phyloP scores from a whole-genome alignment of 2,888 invertebrate genomes.

The Melieria picta region DNA sequence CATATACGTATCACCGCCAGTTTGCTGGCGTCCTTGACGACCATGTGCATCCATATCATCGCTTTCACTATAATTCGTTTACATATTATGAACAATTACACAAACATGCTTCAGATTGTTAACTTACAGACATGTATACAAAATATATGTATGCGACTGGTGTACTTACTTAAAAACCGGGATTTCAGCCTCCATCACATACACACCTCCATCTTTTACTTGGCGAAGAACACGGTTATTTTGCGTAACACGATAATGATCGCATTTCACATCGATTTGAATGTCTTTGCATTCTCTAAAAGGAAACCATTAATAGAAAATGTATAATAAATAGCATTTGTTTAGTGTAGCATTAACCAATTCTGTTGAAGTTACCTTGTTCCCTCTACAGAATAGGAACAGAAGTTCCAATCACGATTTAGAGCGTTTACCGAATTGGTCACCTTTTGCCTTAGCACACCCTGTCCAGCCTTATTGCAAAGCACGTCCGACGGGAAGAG shows the following conservation, averaged over 20 bases:
- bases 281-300: slow-evolving; percentile 89
- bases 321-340: too few species aligned
- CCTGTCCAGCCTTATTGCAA: slow-evolving; percentile 95
- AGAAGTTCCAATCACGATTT: slow-evolving; percentile 97
- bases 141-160: slow-evolving; percentile 21
- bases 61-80: slow-evolving; percentile 55
- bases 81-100: slow-evolving; percentile 12
- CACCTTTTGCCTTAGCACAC: slow-evolving; percentile 89
- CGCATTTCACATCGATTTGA: slow-evolving; percentile 91
- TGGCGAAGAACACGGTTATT: slow-evolving; percentile 75
- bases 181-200: slow-evolving; percentile 82
- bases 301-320: slow-evolving; percentile 14
- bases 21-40: slow-evolving; percentile 86
- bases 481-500: slow-evolving; percentile 96
- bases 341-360: background rate
- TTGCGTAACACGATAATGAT: slow-evolving; percentile 72
- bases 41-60: slow-evolving; percentile 55
- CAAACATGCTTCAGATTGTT: slow-evolving; percentile 49
- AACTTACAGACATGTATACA: slow-evolving; percentile 33
- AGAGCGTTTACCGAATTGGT: slow-evolving; percentile 88
- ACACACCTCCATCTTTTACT: slow-evolving; percentile 77
- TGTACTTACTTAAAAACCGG: slow-evolving; percentile 86
- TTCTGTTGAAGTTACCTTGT: slow-evolving; percentile 59
- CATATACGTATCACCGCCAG: slow-evolving; percentile 83
- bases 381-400: slow-evolving; percentile 88